These are phyloP conservation scores for Aurelia sp. DNA, from an alignment of 30 jellyfish, hydroid and myxozoan genomes.

Conservation along the genomic window DNA sequence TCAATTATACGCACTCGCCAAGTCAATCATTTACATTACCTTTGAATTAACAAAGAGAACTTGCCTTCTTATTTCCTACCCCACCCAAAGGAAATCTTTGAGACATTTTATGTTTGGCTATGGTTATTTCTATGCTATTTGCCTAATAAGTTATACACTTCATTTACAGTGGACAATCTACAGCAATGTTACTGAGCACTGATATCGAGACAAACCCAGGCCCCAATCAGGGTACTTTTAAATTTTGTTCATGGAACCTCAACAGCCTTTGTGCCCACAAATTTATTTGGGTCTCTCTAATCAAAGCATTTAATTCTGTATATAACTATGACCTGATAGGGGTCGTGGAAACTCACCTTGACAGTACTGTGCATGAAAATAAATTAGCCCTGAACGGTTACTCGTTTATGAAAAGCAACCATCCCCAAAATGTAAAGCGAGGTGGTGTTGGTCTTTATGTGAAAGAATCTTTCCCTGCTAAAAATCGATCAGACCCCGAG, in stretches of 20 bases:
- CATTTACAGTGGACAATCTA: constrained; percentile 22
- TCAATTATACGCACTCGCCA: constrained; percentile 22
- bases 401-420: no score
- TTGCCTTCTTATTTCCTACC: constrained; percentile 33
- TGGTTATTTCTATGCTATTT: constrained; percentile 26
- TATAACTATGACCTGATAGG: no score
- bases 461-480: no score
- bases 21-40: constrained; percentile 8
- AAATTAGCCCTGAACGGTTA: no score
- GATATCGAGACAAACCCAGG: constrained; percentile 49
- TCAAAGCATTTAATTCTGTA: no score
- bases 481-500: no score
- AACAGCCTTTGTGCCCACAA: no score
- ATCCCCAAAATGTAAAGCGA: no score
- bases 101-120: constrained; percentile 25
- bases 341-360: no score
- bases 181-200: constrained; percentile 27
- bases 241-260: constrained; percentile 34
- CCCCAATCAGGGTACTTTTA: constrained; percentile 26
- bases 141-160: constrained; percentile 26
- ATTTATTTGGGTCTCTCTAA: no score
- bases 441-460: no score
- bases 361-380: no score
- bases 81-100: constrained; percentile 32
- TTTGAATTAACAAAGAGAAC: constrained; percentile 16